Evolutionary conservation across 2,113 vertebrate genomes (phyloP).

Genomic region (Morone saxatilis): DNA sequence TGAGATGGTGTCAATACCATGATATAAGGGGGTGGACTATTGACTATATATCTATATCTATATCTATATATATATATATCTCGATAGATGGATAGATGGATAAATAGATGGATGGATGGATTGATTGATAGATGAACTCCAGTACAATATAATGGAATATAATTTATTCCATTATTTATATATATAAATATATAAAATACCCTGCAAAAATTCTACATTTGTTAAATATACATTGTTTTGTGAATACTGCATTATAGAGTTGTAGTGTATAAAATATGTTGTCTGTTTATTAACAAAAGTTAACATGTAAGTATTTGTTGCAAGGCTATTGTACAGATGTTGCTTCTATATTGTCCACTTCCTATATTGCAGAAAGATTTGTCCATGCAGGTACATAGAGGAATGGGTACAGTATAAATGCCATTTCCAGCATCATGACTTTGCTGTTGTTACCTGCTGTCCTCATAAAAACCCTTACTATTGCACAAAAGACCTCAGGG

Average conservation of each 20-base stretch:
- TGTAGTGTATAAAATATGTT: not conserved
- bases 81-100: no score
- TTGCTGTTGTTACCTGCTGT: not conserved
- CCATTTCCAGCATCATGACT: not conserved
- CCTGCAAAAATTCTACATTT: not conserved
- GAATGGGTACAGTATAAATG: not conserved
- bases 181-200: no score
- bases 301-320: not conserved
- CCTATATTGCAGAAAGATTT: not conserved
- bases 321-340: not conserved
- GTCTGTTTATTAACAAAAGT: not conserved
- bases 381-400: not conserved
- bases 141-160: not conserved
- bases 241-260: not conserved
- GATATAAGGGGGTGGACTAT: not conserved
- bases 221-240: not conserved
- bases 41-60: no score
- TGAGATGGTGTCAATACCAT: not conserved
- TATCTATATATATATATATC: no score
- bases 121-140: no score
- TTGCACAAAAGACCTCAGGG: not conserved
- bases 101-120: no score
- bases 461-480: not conserved
- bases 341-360: not conserved
- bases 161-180: not conserved